Evolutionary conservation across 2,797 vertebrate species (phyloP), one percentile per base, ranked within the genome.

Genomic region (Emys orbicularis): DNA sequence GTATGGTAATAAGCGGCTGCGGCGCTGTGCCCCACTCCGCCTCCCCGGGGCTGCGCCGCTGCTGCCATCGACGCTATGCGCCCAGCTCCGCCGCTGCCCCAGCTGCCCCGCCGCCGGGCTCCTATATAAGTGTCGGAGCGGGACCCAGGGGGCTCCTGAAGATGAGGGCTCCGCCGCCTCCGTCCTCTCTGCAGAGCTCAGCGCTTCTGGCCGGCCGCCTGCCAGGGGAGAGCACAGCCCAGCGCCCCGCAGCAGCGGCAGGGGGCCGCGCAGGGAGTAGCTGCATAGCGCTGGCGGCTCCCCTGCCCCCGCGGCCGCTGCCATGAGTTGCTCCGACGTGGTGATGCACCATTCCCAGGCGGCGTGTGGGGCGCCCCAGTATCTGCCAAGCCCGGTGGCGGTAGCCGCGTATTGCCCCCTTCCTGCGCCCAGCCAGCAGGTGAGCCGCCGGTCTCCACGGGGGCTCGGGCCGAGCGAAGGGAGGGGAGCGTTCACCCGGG

Each of bases 281-380:
- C 77, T 59, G 19, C 37, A 53, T 2, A 89, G 90, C 72, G 93
- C 88, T 2, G 97, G 95, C 76, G 89, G 96, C 59, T 93, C 93
- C 95, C 37, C 76, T 50, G 37, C 15, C 76, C 95, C 97, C 86
- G 97, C 79, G 85, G 97, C 94, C 89, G 97, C 97, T 98, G 99
- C 98, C 98, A 99, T 99, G 99, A 99, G 99, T 98, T 99, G 99
- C 98, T 98, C 99, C 98, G 99, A 99, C 98, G 99, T 99, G 98
- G 99, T 99, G 99, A 99, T 99, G 98, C 99, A 99, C 97, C 98
- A 97, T 96, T 99, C 99, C 97, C 94, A 86, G 92, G 85, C 87
- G 80, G 98, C 99, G 97, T 99, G 99, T 99, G 99, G 99, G 98
- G 98, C 99, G 96, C 98, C 99, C 98, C 99, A 98, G 95, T 98